These are phyloP conservation scores for Acleris emargana DNA, from an alignment of 2,888 invertebrate species.

Conservation along the genomic window DNA sequence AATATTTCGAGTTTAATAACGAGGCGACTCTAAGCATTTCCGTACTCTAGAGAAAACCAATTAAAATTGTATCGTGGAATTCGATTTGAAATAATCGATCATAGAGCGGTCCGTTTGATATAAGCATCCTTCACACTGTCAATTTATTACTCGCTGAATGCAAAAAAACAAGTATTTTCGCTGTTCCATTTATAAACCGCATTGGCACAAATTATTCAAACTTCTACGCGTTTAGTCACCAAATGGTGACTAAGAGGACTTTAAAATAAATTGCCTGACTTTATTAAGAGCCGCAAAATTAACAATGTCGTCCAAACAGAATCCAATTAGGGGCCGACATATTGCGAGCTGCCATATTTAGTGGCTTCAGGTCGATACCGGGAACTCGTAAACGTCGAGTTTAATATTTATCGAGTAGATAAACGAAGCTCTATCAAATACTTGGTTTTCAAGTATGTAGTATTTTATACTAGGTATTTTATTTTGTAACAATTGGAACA, in stretches of 20 bases:
- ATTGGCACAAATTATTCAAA: neutral
- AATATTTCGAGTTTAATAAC: constrained; percentile 9
- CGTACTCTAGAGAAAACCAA: constrained; percentile 7
- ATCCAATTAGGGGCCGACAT: constrained; percentile 23
- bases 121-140: constrained; percentile 2
- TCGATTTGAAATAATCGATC: constrained; percentile 15
- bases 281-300: constrained; percentile 26
- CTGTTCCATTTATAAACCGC: neutral
- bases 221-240: constrained; percentile 17
- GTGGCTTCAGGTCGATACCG: constrained; percentile 18
- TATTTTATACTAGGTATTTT: constrained; percentile 5
- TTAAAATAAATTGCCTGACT: constrained; percentile 17
- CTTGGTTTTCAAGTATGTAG: constrained; percentile 6
- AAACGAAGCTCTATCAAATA: constrained; percentile 12
- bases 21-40: constrained; percentile 6
- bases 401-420: constrained; percentile 23
- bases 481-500: no score
- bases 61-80: constrained; percentile 19
- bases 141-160: neutral
- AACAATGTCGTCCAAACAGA: constrained; percentile 26
- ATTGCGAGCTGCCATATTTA: constrained; percentile 23
- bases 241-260: constrained; percentile 16
- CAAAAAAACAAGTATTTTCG: constrained; percentile 1
- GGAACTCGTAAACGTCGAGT: constrained; percentile 29
- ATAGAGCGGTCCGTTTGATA: constrained; percentile 11